Conservation (phyloP, 2,113 vertebrate species). For the Lamprotornis superbus region DNA sequence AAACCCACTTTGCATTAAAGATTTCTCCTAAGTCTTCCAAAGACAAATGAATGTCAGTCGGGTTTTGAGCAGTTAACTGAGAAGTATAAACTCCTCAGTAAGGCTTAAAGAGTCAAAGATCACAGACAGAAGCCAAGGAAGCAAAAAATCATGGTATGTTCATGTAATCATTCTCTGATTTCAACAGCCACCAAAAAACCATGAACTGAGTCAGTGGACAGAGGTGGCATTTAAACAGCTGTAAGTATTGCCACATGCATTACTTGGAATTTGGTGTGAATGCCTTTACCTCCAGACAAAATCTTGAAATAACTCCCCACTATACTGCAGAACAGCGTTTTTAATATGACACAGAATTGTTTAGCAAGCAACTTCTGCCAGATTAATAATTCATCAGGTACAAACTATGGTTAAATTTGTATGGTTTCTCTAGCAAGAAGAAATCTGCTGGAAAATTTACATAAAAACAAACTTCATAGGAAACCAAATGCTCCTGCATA, state of each 20-base stretch:
- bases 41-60: not conserved
- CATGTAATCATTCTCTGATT: not conserved
- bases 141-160: not conserved
- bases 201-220: not conserved
- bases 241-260: not conserved
- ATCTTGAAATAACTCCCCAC: not conserved
- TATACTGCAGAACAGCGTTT: not conserved
- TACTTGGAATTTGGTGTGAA: not conserved
- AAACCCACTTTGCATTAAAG: not conserved
- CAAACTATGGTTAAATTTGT: not conserved
- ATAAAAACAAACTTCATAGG: not conserved
- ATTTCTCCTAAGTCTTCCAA: not conserved
- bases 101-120: not conserved
- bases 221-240: not conserved
- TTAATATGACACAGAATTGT: not conserved
- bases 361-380: constrained; percentile 11
- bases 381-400: constrained; percentile 46
- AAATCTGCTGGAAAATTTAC: not conserved
- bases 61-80: not conserved
- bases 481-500: not conserved
- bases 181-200: not conserved
- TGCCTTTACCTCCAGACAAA: not conserved
- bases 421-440: not conserved
- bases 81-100: not conserved
- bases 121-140: not conserved